A percentile compares a stretch with the other conserved stretches of the same genome.
Conservation (phyloP, 1,140 invertebrate species). For the Eufriesea mexicana region DNA sequence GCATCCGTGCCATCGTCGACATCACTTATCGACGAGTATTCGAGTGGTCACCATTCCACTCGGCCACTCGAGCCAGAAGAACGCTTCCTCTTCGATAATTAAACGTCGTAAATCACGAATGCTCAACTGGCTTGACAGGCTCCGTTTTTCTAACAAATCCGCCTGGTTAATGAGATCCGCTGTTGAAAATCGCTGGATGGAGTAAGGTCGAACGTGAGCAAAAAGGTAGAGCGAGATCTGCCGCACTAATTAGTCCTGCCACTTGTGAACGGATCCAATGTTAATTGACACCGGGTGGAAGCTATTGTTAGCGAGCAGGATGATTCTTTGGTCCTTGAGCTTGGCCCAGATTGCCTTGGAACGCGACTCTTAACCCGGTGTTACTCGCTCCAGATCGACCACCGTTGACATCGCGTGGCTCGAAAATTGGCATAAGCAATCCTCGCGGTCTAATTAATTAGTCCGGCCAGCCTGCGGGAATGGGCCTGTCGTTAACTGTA, state of each 20-base stretch:
- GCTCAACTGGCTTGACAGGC: neutral
- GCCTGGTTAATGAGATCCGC: too few species aligned
- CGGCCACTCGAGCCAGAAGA: slow-evolving; percentile 13
- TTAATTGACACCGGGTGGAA: slow-evolving; percentile 46
- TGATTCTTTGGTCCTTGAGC: slow-evolving; percentile 38
- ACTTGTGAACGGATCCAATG: slow-evolving; percentile 26
- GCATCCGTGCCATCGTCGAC: slow-evolving; percentile 34
- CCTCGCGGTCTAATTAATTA: neutral
- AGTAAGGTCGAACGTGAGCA: neutral
- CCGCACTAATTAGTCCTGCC: slow-evolving; percentile 6
- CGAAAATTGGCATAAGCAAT: too few species aligned
- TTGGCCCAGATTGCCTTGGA: neutral
- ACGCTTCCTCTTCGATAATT: neutral
- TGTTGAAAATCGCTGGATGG: neutral
- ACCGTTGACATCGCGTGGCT: neutral
- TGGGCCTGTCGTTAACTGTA: neutral
- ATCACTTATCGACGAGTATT: slow-evolving; percentile 38
- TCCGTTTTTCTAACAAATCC: neutral
- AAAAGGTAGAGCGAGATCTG: neutral
- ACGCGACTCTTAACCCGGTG: neutral
- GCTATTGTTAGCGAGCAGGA: slow-evolving; percentile 16
- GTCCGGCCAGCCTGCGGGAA: too few species aligned
- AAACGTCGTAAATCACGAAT: neutral
- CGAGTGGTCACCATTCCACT: slow-evolving; percentile 42
- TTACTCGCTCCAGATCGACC: neutral